phyloP scores from a whole-genome alignment of 1,140 invertebrate species.

The Hermatobates lingyangjiaoensis region DNA sequence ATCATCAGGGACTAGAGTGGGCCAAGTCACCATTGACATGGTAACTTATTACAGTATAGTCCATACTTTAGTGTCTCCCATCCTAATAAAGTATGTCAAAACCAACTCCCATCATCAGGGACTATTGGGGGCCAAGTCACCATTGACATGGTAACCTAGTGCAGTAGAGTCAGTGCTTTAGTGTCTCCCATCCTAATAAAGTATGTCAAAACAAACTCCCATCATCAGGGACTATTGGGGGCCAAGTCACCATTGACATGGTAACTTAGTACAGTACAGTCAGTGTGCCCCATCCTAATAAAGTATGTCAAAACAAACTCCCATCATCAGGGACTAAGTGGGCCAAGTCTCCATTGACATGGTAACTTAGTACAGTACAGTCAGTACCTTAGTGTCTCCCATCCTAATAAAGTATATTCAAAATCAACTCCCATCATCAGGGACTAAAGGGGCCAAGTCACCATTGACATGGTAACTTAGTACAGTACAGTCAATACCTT shows the following conservation, averaged over 20 bases:
- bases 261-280: neutral
- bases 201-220: neutral
- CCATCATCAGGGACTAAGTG: conserved; percentile 31
- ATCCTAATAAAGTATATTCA: neutral
- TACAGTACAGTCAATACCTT: neutral
- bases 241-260: neutral
- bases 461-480: neutral
- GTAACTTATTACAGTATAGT: neutral
- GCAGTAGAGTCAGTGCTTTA: neutral
- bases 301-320: neutral
- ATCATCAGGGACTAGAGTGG: neutral
- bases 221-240: neutral
- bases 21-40: neutral
- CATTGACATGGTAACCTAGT: conserved; percentile 66
- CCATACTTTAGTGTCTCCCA: neutral
- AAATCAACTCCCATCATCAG: neutral
- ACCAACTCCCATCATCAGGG: conserved; percentile 10
- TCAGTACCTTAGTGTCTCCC: neutral
- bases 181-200: neutral
- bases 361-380: conserved; percentile 31
- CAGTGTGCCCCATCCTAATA: neutral
- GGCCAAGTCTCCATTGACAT: conserved; percentile 93
- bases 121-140: conserved; percentile 88
- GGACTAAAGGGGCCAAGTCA: neutral
- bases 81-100: neutral